Percentiles rank a stretch among this genome's conserved stretches.
These are phyloP conservation scores for Tympanuchus pallidicinctus DNA, from an alignment of 2,113 vertebrate species.

Conservation along the genomic window DNA sequence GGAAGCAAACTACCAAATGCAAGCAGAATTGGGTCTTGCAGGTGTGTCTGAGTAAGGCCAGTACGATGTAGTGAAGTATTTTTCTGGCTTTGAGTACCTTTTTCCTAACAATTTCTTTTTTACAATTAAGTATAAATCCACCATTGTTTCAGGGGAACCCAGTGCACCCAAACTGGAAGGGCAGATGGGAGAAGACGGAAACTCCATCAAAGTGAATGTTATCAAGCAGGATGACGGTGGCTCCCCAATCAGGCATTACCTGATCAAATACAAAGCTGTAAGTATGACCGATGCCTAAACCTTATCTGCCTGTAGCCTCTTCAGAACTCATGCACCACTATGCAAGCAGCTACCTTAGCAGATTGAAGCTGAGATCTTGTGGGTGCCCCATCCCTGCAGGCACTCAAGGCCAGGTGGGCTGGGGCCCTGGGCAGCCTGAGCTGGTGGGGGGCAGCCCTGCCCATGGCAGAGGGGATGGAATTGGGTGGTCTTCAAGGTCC, in stretches of 20 bases:
- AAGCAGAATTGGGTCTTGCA: background rate
- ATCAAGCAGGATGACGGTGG: constrained; percentile 97
- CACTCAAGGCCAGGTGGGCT: too few relatives aligned
- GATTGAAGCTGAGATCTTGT: background rate
- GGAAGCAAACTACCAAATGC: background rate
- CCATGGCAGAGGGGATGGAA: too few relatives aligned
- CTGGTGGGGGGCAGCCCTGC: too few relatives aligned
- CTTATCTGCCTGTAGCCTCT: background rate
- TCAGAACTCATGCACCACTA: fast-evolving
- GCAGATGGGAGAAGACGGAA: constrained; percentile 88
- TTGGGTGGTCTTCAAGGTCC: too few relatives aligned
- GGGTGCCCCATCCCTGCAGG: too few relatives aligned
- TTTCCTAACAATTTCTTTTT: background rate
- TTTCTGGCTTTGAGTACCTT: background rate
- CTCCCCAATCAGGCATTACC: constrained; percentile 93
- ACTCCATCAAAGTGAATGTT: constrained; percentile 88
- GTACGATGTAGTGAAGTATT: fast-evolving
- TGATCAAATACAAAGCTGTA: constrained; percentile 92
- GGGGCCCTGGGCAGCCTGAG: too few relatives aligned
- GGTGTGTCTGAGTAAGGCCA: background rate
- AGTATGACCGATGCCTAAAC: constrained; percentile 66
- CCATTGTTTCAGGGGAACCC: constrained; percentile 88
- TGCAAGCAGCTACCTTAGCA: background rate
- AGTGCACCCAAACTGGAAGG: constrained; percentile 92
- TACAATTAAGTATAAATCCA: background rate